These are phyloP conservation scores for Umimayanthus kanabou DNA, from an alignment of 92 coral and sea anemone genomes.

Conservation along the genomic window DNA sequence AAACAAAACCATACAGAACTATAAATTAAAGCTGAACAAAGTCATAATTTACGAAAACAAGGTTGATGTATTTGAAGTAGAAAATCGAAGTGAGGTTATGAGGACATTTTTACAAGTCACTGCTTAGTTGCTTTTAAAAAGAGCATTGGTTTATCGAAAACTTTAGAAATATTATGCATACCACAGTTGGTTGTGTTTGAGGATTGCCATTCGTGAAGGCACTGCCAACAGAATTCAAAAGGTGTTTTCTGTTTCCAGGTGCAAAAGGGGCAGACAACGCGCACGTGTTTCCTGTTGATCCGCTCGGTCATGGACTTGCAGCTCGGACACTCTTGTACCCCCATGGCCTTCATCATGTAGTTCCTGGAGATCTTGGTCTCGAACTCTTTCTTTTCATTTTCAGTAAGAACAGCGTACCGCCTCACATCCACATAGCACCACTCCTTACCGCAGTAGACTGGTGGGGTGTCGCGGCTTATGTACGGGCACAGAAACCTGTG, in stretches of 20 bases:
- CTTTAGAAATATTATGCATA: slow-evolving; percentile 26
- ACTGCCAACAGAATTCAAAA: slow-evolving; percentile 85
- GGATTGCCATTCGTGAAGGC: slow-evolving; percentile 73
- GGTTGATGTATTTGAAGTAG: too few species aligned
- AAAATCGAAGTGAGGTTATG: too few species aligned
- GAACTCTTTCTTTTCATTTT: slow-evolving; percentile 68
- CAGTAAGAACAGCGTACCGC: slow-evolving; percentile 86
- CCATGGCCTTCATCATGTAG: slow-evolving; percentile 74
- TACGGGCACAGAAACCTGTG: slow-evolving; percentile 79
- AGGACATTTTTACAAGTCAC: too few species aligned
- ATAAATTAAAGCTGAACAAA: too few species aligned
- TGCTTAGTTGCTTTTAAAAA: too few species aligned
- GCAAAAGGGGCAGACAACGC: slow-evolving; percentile 74
- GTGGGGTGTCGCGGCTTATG: slow-evolving; percentile 56
- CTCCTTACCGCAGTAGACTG: slow-evolving; percentile 72
- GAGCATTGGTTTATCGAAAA: too few species aligned
- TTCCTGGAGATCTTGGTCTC: slow-evolving; percentile 75
- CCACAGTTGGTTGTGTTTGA: slow-evolving; percentile 65
- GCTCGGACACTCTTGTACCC: slow-evolving; percentile 82
- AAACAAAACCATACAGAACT: too few species aligned
- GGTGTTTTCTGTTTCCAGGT: slow-evolving; percentile 23
- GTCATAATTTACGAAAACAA: too few species aligned
- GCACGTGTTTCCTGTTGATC: slow-evolving; percentile 61
- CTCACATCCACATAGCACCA: slow-evolving; percentile 82
- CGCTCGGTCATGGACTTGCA: slow-evolving; percentile 76